Evolutionary conservation across 2,797 vertebrate species (phyloP), one percentile per base, ranked within the genome.

Genomic region (Lithobates sylvaticus): DNA sequence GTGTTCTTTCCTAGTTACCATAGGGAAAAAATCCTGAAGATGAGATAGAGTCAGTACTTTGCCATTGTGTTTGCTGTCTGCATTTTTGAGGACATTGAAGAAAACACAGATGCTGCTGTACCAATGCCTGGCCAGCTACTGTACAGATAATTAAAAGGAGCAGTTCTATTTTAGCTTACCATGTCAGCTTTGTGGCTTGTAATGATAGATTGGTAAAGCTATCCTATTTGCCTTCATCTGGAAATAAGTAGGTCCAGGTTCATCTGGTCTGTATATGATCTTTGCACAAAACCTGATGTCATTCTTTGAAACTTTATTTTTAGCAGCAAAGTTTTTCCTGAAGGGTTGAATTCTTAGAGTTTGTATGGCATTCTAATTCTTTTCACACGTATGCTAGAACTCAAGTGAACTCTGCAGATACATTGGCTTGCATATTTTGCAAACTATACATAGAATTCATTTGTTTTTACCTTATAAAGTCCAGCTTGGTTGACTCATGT

Each of bases 61-160:
- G 15, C 65, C 9, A 29, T 23, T 26, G 26, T 26, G 39, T 39
- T 39, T 65, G 34, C 36, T 26, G 9, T 42, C 36, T 65, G 9
- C 6, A 27, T 23, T 65, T 27, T 18, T 21, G 36, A 10, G 18
- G 34, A 67, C 23, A n/a, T 29, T 67, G 65, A 12, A 77, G 29
- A 77, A 78, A 72, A 44, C 27, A 10, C 42, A 42, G 67, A 78
- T 71, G 54, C 34, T 42, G 7, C 9, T 42, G 15, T 78, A 26
- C 44, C 15, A 76, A 47, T 71, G 7, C 74, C 76, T 44, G 13
- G 13, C 65, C 42, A 58, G 42, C 75, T 72, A 67, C 75, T 58
- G 68, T 79, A 34, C 65, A 64, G 70, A 44, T 79, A 87, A 87
- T 87, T 87, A 87, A 18, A 87, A 81, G n/a, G 76, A 29, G 26